Conservation (phyloP, 2,113 vertebrate species). For the Dissostichus mawsoni region DNA sequence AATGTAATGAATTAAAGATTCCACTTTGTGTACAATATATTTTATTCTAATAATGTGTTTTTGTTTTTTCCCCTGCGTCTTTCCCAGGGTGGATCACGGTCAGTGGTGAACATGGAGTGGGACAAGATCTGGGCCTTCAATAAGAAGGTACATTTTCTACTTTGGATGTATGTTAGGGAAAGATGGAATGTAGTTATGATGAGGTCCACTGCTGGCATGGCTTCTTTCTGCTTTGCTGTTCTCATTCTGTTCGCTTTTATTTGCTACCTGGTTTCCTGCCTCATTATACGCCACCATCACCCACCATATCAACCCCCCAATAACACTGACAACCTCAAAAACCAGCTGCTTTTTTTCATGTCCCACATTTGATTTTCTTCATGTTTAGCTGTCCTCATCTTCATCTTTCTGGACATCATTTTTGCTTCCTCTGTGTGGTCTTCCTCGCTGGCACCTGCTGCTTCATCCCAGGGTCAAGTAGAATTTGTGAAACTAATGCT, state of each 20-base stretch:
- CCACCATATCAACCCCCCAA: too few relatives aligned
- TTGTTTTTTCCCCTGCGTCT: not conserved
- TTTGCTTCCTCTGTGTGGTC: conserved; percentile 51
- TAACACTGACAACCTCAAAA: not conserved
- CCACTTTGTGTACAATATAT: too few relatives aligned
- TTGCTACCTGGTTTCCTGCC: conserved; percentile 14
- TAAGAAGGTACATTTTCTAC: conserved; percentile 91
- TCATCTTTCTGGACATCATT: conserved; percentile 33
- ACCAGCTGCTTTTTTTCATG: conserved; percentile 25
- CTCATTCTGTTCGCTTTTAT: conserved; percentile 42
- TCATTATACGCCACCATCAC: not conserved
- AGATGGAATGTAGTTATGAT: not conserved
- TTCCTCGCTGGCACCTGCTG: conserved; percentile 58
- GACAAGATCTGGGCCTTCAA: conserved; percentile 99
- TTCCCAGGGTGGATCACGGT: conserved; percentile 93
- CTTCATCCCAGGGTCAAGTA: conserved; percentile 48
- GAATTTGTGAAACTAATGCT: conserved; percentile 10
- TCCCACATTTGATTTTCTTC: conserved; percentile 2
- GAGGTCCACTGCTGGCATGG: conserved; percentile 66
- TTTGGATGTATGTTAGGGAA: not conserved
- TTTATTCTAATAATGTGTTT: too few relatives aligned
- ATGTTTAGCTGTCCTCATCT: conserved; percentile 7
- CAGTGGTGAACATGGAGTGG: conserved; percentile 99
- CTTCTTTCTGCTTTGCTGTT: conserved; percentile 56
- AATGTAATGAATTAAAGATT: not conserved